Evolutionary conservation across 1,140 invertebrate genomes (phyloP).

Genomic region (Brachionus rotundiformis): DNA sequence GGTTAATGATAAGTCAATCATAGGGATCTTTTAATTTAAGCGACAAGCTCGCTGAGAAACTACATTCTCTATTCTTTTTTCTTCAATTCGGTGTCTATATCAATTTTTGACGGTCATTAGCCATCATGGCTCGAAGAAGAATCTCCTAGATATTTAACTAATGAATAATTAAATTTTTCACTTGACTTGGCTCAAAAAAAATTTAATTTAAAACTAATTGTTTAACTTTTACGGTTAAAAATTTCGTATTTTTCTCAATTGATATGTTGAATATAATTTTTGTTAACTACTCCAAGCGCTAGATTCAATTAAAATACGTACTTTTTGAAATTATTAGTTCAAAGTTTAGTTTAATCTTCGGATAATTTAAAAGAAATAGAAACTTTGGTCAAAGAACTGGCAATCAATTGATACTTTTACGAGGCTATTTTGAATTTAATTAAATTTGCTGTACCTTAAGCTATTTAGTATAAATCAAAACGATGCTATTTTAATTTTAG

Average conservation of each 20-base stretch:
- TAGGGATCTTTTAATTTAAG: neutral
- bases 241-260: neutral
- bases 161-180: constrained; percentile 39
- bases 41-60: neutral
- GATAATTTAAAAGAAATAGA: too few relatives aligned
- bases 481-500: neutral
- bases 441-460: neutral
- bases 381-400: neutral
- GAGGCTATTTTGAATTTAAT: neutral
- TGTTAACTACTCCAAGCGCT: neutral
- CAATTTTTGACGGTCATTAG: constrained; percentile 26
- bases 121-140: constrained; percentile 18
- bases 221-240: constrained; percentile 43
- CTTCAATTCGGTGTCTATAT: neutral
- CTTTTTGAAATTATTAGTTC: neutral
- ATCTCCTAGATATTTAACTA: neutral
- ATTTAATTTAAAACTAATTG: constrained; percentile 3
- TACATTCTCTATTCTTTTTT: neutral
- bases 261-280: constrained; percentile 16
- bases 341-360: neutral
- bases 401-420: neutral
- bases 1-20: constrained; percentile 21
- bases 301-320: neutral
- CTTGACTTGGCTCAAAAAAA: neutral
- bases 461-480: neutral